Evolutionary conservation across 2,888 invertebrate species (phyloP), one percentile per base, ranked within the genome.

Genomic region (Acrocyrtus sp.): DNA sequence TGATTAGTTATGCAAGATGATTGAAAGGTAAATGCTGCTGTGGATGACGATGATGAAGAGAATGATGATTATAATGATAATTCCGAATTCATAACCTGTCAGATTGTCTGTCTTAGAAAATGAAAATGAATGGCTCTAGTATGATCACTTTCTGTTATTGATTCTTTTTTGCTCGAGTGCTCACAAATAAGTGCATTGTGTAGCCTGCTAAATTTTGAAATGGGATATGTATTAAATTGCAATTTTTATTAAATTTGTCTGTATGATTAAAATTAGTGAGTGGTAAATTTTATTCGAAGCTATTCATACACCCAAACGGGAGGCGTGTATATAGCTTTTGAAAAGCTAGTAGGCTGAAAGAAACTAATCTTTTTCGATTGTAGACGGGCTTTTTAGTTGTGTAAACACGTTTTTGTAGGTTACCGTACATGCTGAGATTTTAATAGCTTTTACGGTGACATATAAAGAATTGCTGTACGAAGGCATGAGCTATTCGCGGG

Each of bases 341-440:
- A 8, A 34, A 34, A 12, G 34, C 5, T 34, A 34, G 34, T 5
- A 34, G 34, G 34, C n/a, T n/a, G n/a, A 34, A 34, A 34, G 12
- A 8, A 27, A 29, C 12, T 53, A 53, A 53, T 53, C 53, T 19
- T 27, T 56, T 19, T 61, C 34, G 34, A 34, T 8, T 8, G 12
- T 34, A 34, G 12, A 34, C 12, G 26, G 21, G 41, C 47, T 51
- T 45, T 60, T 68, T 43, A 56, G 56, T 34, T 34, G 12, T 34
- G 34, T 34, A 34, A 34, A 34, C 34, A 34, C 34, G 34, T 34
- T 34, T 34, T 34, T 34, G 34, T 12, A 12, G 34, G 12, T 34
- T n/a, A n/a, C n/a, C n/a, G 65, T 17, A 24, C 29, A 24, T 68
- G 41, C n/a, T 74, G 53, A 47, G 41, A 34, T 56, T 56, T 56